Evolutionary conservation across 2,888 invertebrate genomes (phyloP).

Genomic region (Diarsia mendica): DNA sequence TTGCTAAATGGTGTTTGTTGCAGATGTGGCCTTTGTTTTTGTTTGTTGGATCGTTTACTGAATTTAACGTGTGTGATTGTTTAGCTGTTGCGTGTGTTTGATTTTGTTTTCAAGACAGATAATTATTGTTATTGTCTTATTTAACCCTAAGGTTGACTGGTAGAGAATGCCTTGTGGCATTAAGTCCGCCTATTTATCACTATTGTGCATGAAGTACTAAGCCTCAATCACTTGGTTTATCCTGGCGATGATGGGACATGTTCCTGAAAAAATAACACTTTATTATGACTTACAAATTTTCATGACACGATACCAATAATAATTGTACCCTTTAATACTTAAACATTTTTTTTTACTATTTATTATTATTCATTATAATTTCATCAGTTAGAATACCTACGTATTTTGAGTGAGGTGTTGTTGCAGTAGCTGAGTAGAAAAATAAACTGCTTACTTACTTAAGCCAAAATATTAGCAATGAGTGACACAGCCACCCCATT

Average conservation of each 20-base stretch:
- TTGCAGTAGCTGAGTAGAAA: too few relatives aligned
- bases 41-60: neutral
- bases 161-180: too few relatives aligned
- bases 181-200: too few relatives aligned
- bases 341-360: too few relatives aligned
- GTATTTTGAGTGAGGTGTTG: too few relatives aligned
- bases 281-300: neutral
- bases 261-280: neutral
- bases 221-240: neutral
- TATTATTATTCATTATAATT: too few relatives aligned
- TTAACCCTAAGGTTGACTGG: too few relatives aligned
- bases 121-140: neutral
- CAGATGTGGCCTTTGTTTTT: neutral
- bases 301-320: neutral
- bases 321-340: too few relatives aligned
- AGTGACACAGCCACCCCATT: conserved; percentile 2
- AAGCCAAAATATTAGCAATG: neutral
- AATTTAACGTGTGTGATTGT: neutral
- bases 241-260: neutral
- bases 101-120: neutral
- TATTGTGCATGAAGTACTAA: too few relatives aligned
- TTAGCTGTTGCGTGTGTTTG: neutral
- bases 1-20: conserved; percentile 15
- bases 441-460: neutral
- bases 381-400: too few relatives aligned